Base-by-base conservation (phyloP, 2,888 invertebrate genomes). In the Drosophila lacicola region DNA sequence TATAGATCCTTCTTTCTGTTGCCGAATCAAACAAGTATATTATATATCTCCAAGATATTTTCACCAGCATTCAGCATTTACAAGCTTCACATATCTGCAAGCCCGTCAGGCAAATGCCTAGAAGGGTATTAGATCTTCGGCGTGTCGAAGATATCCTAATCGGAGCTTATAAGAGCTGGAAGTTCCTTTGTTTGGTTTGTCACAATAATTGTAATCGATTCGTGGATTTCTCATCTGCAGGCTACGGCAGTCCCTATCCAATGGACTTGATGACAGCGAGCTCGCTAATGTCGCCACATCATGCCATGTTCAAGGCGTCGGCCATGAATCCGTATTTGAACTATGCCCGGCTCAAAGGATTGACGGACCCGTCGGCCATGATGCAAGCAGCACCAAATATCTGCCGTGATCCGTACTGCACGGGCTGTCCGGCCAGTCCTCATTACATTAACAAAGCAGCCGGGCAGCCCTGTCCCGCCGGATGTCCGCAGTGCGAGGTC, bases 331-430 rank as follows among this genome's bases (percentile, higher is more conserved):
- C 98, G 0, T 98, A 97, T 92, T 94, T 97, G 70, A 95, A 96
- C 60, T 98, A 98, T 90, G 97, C 97, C 4, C 94, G 97, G 74
- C 95, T 98, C 93, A 97, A 98, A 93, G 94, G 92, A 3, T 74
- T 92, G 10, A 60, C 82, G 63, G 92, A 92, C 51, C 87, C 82
- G 1, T 44, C 94, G 41, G 77, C 2, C 94, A 91, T 96, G 78
- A 91, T 96, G 80, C 91, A 96, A 74, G 91, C 96, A 78, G 90
- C 96, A 57, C 95, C 96, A 10, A 95, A 97, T 29, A 94, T 95
- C 37, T 98, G 98, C 91, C 94, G 98, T 65, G 98, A 98, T 92
- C 98, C 98, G 1, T 98, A 97, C 91, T 98, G 98, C 92, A 97
- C 97, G 0, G 97, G 97, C 57, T 98, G 98, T 91, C 96, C 97